phyloP scores from a whole-genome alignment of 2,113 vertebrate species.

The Tachysurus vachellii region DNA sequence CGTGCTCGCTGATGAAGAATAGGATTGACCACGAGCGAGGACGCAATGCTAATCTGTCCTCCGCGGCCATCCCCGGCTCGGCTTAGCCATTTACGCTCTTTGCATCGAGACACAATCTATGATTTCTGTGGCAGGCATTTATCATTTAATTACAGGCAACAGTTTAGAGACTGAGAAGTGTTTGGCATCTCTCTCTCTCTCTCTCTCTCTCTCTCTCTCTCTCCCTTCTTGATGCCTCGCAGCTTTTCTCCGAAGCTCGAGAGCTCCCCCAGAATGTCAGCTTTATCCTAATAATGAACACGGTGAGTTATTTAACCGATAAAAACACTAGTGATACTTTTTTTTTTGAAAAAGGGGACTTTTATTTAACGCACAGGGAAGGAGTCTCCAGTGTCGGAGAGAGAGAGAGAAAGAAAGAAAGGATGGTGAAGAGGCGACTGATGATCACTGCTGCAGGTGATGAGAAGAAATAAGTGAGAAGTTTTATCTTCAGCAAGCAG shows the following conservation, averaged over 20 bases:
- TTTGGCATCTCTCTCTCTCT: conserved; percentile 12
- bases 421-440: neutral
- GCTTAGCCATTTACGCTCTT: conserved; percentile 46
- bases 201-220: conserved; percentile 36
- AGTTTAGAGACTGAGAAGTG: conserved; percentile 52
- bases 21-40: conserved; percentile 66
- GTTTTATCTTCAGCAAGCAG: neutral
- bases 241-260: conserved; percentile 1
- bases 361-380: neutral
- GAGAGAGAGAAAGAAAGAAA: too few species aligned
- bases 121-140: conserved; percentile 55
- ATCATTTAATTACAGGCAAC: conserved; percentile 55
- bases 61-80: conserved; percentile 55
- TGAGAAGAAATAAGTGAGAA: neutral
- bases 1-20: conserved; percentile 58
- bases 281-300: neutral
- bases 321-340: neutral
- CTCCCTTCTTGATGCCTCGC: neutral
- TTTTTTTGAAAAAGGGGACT: neutral
- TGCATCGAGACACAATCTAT: conserved; percentile 51
- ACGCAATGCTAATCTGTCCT: conserved; percentile 62
- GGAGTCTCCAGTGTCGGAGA: neutral
- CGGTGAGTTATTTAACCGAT: neutral
- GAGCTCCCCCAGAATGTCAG: conserved; percentile 19
- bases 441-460: neutral